Base-by-base conservation (phyloP, 1,140 invertebrate species). In the Drosophila athabasca region DNA sequence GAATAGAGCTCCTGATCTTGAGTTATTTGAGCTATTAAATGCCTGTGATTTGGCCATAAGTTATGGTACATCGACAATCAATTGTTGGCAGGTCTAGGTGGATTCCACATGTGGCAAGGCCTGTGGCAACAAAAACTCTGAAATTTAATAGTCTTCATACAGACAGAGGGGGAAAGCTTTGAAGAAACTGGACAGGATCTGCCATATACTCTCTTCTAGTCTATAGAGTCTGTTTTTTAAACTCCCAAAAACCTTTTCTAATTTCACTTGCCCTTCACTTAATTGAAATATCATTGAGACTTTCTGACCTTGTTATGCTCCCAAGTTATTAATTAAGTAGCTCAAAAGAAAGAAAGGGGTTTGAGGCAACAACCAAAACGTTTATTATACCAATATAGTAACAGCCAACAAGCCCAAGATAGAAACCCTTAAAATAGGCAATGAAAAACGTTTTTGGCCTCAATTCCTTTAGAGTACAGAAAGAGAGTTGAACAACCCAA, bases 11-110 rank as follows among this genome's bases (percentile, higher is more conserved):
- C 22, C 71, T 65, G 61, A 55, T 55, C 62, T 64, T 85, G 80
- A 85, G 80, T 84, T 84, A 84, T 84, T 85, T 76, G 67, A 79
- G 76, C 81, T 65, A 84, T 85, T 85, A 84, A 85, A 76, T 84
- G 81, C 62, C 76, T 85, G 81, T 76, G 80, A 85, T 85, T 85
- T 80, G 76, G 66, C 43, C 81, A 84, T 84, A 84, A 80, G 76
- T 85, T 84, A 84, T 59, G 59, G 59, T 84, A 79, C 71, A 76
- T 79, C 62, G 67, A 69, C 67, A 78, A 84, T 83, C 70, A 83
- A 76, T 76, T 84, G 75, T 75, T 82, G 74, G 59, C 79, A 51
- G 31, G 31, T 44, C 79, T 53, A 51, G 43, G 52, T 46, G 69
- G 62, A 60, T 81, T 51, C 79, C 79, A 83, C 72, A 81, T 73